phyloP scores from a whole-genome alignment of 2,888 invertebrate genomes.

The Lithosia quadra region DNA sequence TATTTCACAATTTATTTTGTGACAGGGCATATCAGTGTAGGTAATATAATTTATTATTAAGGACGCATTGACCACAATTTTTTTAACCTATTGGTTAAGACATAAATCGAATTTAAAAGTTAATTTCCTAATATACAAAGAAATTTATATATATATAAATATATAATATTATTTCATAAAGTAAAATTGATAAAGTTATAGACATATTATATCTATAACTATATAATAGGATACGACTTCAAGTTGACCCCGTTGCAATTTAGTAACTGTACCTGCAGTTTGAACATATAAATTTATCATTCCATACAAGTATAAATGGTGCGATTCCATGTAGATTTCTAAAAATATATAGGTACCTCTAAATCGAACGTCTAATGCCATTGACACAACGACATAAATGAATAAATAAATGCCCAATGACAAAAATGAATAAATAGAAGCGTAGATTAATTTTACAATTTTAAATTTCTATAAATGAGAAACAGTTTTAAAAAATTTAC shows the following conservation, averaged over 20 bases:
- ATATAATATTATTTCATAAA: too few relatives aligned
- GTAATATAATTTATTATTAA: background rate
- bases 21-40: too few relatives aligned
- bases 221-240: background rate
- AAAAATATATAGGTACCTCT: too few relatives aligned
- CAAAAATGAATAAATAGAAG: background rate
- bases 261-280: background rate
- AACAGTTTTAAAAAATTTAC: background rate
- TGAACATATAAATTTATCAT: background rate
- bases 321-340: background rate
- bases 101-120: constrained; percentile 13
- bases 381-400: background rate
- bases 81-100: constrained; percentile 1
- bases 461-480: background rate
- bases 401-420: background rate
- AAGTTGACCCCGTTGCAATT: background rate
- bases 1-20: background rate
- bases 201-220: too few relatives aligned
- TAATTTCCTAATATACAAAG: too few relatives aligned
- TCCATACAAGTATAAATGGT: background rate
- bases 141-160: too few relatives aligned
- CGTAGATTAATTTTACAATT: background rate
- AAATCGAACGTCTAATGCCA: too few relatives aligned
- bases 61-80: background rate
- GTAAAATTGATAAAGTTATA: too few relatives aligned